Conservation (phyloP, 2,113 vertebrate genomes). For the Pterocles gutturalis region DNA sequence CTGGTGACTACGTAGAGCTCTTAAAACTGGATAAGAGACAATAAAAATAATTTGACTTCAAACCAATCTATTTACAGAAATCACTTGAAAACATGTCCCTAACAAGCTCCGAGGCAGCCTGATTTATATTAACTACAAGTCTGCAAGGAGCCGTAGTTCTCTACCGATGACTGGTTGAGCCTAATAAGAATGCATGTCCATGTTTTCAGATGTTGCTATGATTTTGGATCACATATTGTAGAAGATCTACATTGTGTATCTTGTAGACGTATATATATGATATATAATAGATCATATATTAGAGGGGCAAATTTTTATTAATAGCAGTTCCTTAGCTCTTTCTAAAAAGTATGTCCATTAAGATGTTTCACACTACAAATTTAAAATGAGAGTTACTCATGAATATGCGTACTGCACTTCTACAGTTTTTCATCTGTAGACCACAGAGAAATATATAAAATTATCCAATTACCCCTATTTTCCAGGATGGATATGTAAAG, state of each 20-base stretch:
- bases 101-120: not conserved
- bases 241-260: too few species aligned
- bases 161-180: not conserved
- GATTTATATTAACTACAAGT: not conserved
- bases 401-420: not conserved
- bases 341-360: not conserved
- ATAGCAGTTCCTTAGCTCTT: not conserved
- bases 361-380: not conserved
- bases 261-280: too few species aligned
- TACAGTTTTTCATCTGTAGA: not conserved
- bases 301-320: not conserved
- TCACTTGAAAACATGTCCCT: not conserved
- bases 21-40: not conserved
- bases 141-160: not conserved
- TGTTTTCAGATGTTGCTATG: not conserved
- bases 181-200: not conserved
- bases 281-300: not conserved
- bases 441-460: not conserved
- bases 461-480: not conserved
- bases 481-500: not conserved
- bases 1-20: not conserved
- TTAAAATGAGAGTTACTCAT: not conserved
- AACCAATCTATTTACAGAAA: not conserved
- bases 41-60: not conserved
- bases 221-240: not conserved